Conservation (phyloP, 2,113 vertebrate genomes). For the Alligator mississippiensis region DNA sequence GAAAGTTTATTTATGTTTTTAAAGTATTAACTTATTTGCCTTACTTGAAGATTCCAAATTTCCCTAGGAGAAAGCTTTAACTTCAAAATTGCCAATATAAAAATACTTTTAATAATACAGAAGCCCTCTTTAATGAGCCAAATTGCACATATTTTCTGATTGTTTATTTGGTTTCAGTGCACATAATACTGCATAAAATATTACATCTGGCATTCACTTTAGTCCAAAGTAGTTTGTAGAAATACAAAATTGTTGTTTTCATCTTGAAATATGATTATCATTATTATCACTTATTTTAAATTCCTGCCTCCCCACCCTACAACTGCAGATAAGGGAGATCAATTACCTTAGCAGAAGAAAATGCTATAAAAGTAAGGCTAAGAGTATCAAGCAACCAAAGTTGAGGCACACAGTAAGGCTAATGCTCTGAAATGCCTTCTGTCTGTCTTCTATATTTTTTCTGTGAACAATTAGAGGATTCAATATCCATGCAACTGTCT, state of each 20-base stretch:
- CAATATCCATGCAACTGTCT: not conserved
- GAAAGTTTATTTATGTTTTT: conserved; percentile 12
- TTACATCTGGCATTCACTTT: not conserved
- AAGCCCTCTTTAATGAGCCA: not conserved
- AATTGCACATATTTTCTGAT: not conserved
- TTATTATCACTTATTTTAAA: not conserved
- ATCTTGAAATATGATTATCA: not conserved
- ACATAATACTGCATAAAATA: not conserved
- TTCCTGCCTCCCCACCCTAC: not conserved
- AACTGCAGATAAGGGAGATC: not conserved
- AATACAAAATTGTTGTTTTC: not conserved
- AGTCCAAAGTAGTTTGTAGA: not conserved
- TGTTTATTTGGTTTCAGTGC: not conserved
- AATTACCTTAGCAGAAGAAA: not conserved
- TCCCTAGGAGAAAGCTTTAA: not conserved
- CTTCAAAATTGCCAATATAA: not conserved
- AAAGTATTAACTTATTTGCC: conserved; percentile 24
- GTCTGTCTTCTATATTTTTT: not conserved
- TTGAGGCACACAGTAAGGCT: not conserved
- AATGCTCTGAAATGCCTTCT: not conserved
- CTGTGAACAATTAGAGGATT: not conserved
- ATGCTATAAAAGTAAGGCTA: not conserved
- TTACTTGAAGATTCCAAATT: conserved; percentile 1
- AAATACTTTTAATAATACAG: not conserved
- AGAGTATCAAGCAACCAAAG: not conserved